phyloP scores from a whole-genome alignment of 2,888 invertebrate species.

The Sabatieria punctata region DNA sequence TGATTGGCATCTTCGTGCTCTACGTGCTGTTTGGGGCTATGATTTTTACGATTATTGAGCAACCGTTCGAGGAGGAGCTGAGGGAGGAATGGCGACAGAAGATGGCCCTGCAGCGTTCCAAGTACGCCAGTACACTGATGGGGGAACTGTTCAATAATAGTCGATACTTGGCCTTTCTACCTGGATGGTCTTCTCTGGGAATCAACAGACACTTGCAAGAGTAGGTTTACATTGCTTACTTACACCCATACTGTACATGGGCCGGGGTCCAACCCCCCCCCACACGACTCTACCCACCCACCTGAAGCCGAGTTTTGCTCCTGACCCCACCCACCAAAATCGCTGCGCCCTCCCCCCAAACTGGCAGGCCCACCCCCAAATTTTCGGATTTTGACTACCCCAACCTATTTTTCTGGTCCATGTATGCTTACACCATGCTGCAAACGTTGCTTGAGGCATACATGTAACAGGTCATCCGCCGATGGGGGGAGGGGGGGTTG shows the following conservation, averaged over 20 bases:
- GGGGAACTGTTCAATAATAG: constrained; percentile 5
- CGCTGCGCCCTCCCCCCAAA: too few relatives aligned
- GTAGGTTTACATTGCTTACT: not conserved
- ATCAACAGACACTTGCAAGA: not conserved
- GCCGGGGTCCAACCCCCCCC: too few relatives aligned
- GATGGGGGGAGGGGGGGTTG: too few relatives aligned
- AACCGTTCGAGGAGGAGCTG: not conserved
- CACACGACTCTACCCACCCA: too few relatives aligned
- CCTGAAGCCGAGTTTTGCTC: too few relatives aligned
- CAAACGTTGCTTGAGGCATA: too few relatives aligned
- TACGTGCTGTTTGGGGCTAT: not conserved
- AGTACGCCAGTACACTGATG: not conserved
- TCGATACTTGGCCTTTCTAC: constrained; percentile 1
- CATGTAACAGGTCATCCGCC: too few relatives aligned
- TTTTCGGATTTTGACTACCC: too few relatives aligned
- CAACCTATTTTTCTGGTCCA: too few relatives aligned
- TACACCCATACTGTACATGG: not conserved
- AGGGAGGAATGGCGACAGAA: not conserved
- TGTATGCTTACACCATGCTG: too few relatives aligned
- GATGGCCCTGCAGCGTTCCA: not conserved
- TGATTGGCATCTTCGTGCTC: not conserved
- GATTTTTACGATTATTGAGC: constrained; percentile 4
- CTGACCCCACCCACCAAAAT: too few relatives aligned
- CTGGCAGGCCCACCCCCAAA: too few relatives aligned
- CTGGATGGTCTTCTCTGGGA: not conserved